These are phyloP conservation scores for Microcebus ravelobensis DNA, from an alignment of 2,113 vertebrate species.

Conservation along the genomic window DNA sequence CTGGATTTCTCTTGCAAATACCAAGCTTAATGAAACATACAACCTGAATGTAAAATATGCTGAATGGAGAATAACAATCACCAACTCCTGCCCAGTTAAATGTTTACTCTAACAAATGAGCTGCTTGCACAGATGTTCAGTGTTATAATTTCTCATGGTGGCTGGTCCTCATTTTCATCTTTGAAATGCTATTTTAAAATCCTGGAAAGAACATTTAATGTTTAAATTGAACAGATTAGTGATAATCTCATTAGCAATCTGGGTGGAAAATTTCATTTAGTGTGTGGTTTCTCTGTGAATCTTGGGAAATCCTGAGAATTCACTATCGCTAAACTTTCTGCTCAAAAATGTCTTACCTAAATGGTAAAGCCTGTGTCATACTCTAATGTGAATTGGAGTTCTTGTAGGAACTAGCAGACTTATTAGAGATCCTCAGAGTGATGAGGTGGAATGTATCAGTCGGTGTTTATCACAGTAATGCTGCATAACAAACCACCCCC, in stretches of 20 bases:
- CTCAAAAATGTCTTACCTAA: constrained; percentile 13
- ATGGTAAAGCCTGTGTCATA: neutral
- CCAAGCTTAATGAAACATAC: constrained; percentile 67
- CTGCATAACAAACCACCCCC: neutral
- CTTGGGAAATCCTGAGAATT: neutral
- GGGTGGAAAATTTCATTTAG: constrained; percentile 51
- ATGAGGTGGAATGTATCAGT: neutral
- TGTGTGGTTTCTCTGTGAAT: constrained; percentile 13
- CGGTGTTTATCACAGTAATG: neutral
- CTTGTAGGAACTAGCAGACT: neutral
- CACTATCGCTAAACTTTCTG: neutral
- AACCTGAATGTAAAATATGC: constrained; percentile 58
- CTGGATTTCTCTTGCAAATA: constrained; percentile 66
- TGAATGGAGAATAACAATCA: constrained; percentile 55
- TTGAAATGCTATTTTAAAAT: constrained; percentile 66
- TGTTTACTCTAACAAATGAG: constrained; percentile 68
- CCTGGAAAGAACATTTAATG: constrained; percentile 57
- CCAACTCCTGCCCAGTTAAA: neutral
- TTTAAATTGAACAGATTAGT: constrained; percentile 62
- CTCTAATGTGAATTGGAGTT: neutral
- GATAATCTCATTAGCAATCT: constrained; percentile 68
- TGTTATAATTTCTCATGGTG: constrained; percentile 54
- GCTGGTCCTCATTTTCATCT: constrained; percentile 51
- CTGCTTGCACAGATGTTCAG: constrained; percentile 57
- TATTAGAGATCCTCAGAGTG: neutral